Percentiles rank a stretch among this genome's conserved stretches.
Evolutionary conservation across 2,113 vertebrate species (phyloP).

Genomic region (Dinomys branickii): DNA sequence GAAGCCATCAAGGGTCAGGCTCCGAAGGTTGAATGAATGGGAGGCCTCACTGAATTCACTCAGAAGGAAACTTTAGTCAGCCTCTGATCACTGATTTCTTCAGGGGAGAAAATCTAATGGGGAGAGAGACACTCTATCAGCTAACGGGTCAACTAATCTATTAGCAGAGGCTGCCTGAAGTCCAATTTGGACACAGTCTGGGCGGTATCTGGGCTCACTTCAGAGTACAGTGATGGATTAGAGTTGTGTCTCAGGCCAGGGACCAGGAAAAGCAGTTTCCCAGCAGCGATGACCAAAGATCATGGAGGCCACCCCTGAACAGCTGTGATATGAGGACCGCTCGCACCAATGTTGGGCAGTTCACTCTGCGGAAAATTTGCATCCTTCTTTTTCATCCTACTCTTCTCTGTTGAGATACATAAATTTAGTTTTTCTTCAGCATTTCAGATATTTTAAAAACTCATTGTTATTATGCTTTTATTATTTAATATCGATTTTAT

Average conservation of each 20-base stretch:
- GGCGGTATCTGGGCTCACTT: too few relatives aligned
- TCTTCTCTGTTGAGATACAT: not conserved
- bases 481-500: not conserved
- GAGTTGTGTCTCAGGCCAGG: not conserved
- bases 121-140: not conserved
- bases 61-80: not conserved
- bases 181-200: not conserved
- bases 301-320: not conserved
- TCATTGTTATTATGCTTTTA: not conserved
- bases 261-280: not conserved
- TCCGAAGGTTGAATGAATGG: not conserved
- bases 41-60: not conserved
- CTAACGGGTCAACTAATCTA: not conserved
- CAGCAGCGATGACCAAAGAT: not conserved
- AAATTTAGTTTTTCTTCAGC: not conserved
- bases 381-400: not conserved
- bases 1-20: not conserved
- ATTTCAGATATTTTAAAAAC: not conserved
- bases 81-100: not conserved
- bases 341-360: not conserved
- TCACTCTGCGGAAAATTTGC: not conserved
- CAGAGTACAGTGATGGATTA: not conserved
- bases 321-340: not conserved
- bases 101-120: not conserved
- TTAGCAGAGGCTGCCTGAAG: not conserved